Evolutionary conservation across 2,888 invertebrate species (phyloP), one percentile per base, ranked within the genome.

Genomic region (Caenorhabditis sinica): DNA sequence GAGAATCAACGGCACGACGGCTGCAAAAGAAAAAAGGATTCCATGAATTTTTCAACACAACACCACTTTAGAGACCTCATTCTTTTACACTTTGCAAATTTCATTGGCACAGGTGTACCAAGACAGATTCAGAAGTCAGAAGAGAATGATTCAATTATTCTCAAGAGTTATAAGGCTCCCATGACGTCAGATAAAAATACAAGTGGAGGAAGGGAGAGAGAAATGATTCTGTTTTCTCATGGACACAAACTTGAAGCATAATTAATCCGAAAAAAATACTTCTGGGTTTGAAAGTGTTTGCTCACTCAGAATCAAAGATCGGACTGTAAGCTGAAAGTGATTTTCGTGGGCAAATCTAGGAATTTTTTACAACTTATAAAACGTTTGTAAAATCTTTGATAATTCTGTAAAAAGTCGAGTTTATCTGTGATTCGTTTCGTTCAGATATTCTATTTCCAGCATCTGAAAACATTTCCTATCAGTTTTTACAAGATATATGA

Each of bases 1-100:
- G 82, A 89, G 85, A 33, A 88, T 43, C 36, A 89, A 56, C 20
- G 89, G 84, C 43, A 85, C 73, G 33, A 79, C 83, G 63, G 77
- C 89, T 89, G 87, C 80, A 89, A 87, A 43, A 25, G 56, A 20
- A 63, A 28, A n/a, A 65, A 65, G 11, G 43, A 49, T 30, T 51
- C 72, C 68, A 83, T 83, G 43, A 84, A 66, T 65, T 49, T 51
- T 74, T 81, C 68, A 81, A 33, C 28, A 61, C 28, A 61, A 68
- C 58, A 56, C 68, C 69, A 58, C 56, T 68, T 68, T 45, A 8
- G 43, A 28, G 6, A 11, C 53, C 60, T 25, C 49, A 51, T 51
- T 68, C 36, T 68, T 51, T 68, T 11, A 45, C 68, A 51, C 33
- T 53, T 60, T 58, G 71, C 56, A 58, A 69, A 8, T 36, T 56